phyloP scores from a whole-genome alignment of 92 coral and sea anemone genomes.

The Paragorgia papillata region DNA sequence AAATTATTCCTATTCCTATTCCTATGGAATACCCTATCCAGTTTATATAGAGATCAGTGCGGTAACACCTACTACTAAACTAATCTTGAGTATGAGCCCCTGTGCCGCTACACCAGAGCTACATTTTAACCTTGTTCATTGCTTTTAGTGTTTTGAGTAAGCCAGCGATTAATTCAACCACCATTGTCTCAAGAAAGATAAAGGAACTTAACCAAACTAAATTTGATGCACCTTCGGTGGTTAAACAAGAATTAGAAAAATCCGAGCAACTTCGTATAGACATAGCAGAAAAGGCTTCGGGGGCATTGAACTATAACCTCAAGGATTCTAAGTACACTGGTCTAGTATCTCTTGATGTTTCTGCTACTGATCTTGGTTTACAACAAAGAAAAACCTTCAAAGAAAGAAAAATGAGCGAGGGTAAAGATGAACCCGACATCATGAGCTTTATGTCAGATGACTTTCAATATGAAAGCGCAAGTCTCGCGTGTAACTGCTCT shows the following conservation, averaged over 20 bases:
- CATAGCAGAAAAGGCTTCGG: conserved; percentile 83
- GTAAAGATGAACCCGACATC: conserved; percentile 75
- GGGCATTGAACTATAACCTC: conserved; percentile 77
- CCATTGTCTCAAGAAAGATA: conserved; percentile 66
- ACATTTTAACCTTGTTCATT: no score
- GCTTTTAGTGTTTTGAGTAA: conserved; percentile 43
- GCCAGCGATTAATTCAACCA: conserved; percentile 82
- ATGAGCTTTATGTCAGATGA: conserved; percentile 84
- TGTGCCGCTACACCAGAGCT: no score
- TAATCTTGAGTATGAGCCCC: no score
- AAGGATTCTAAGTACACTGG: conserved; percentile 71
- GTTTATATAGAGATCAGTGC: no score
- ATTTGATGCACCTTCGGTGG: conserved; percentile 74
- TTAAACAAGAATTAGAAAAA: conserved; percentile 78
- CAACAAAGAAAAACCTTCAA: conserved; percentile 60
- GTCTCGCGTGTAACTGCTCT: conserved; percentile 67
- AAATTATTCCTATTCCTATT: no score
- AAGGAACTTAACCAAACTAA: conserved; percentile 66
- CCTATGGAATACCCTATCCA: no score
- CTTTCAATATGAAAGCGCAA: conserved; percentile 80
- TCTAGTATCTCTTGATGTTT: conserved; percentile 81
- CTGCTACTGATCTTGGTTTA: conserved; percentile 62
- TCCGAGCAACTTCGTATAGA: conserved; percentile 76
- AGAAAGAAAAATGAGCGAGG: conserved; percentile 50
- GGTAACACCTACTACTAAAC: no score